phyloP scores from a whole-genome alignment of 2,888 invertebrate species.

The Lampropteryx suffumata region DNA sequence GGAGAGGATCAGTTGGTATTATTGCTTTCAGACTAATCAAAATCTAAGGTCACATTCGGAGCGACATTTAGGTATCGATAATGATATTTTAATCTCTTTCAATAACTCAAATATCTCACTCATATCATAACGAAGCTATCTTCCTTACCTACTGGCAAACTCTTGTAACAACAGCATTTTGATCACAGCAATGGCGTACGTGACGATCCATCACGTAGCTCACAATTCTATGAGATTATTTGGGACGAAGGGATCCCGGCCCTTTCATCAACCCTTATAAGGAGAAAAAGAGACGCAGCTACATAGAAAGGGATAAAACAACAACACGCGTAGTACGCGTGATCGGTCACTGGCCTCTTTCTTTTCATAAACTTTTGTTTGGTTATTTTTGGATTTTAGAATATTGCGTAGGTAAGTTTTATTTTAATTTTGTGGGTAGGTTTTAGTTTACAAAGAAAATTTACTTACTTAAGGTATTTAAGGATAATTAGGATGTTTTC shows the following conservation, averaged over 20 bases:
- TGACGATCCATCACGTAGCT: constrained; percentile 25
- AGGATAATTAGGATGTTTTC: too few species aligned
- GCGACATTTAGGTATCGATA: too few species aligned
- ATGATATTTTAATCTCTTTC: too few species aligned
- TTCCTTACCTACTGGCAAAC: too few species aligned
- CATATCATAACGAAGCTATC: too few species aligned
- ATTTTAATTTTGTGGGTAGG: not conserved
- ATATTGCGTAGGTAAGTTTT: not conserved
- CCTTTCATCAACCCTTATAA: constrained; percentile 20
- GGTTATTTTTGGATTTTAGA: constrained; percentile 17
- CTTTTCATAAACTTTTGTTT: constrained; percentile 15
- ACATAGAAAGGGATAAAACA: constrained; percentile 37
- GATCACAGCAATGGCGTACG: constrained; percentile 15
- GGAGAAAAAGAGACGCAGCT: constrained; percentile 33
- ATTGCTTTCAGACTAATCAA: too few species aligned
- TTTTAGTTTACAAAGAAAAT: too few species aligned
- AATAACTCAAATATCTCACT: too few species aligned
- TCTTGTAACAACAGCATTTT: not conserved
- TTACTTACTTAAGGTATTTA: too few species aligned
- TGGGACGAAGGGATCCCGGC: constrained; percentile 22
- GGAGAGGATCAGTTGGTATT: too few species aligned
- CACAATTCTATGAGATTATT: constrained; percentile 20
- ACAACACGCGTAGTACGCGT: constrained; percentile 45
- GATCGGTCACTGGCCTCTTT: constrained; percentile 31
- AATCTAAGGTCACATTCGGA: too few species aligned